phyloP scores from a whole-genome alignment of 2,888 invertebrate genomes.

The Campoplex capitator region DNA sequence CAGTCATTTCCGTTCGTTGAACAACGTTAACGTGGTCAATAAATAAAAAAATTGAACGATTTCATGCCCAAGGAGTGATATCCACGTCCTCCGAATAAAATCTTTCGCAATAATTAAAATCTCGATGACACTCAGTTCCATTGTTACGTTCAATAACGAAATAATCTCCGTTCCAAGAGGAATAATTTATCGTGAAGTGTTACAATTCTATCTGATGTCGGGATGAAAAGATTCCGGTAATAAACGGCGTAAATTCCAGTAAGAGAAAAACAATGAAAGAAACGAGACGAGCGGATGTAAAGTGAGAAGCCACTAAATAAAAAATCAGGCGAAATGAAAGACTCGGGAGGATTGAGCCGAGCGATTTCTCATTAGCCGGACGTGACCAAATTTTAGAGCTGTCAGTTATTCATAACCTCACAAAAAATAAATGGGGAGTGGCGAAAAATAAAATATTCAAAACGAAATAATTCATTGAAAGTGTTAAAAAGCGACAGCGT shows the following conservation, averaged over 20 bases:
- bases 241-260: not conserved
- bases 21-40: not conserved
- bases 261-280: constrained; percentile 15
- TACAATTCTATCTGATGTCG: constrained; percentile 32
- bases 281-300: constrained; percentile 44
- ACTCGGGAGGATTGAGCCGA: constrained; percentile 2
- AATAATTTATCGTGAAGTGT: constrained; percentile 10
- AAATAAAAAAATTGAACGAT: not conserved
- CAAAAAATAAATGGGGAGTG: not conserved
- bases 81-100: not conserved
- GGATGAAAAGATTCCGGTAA: not conserved
- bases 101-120: constrained; percentile 10
- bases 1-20: not conserved
- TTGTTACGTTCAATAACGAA: not conserved
- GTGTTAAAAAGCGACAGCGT: constrained; percentile 5
- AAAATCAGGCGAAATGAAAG: constrained; percentile 33
- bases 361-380: constrained; percentile 39
- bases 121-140: not conserved
- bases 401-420: constrained; percentile 6
- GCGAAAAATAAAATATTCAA: constrained; percentile 3
- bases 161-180: not conserved
- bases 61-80: not conserved
- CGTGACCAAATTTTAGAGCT: constrained; percentile 27
- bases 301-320: not conserved
- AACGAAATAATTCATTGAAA: not conserved